phyloP scores from a whole-genome alignment of 2,888 invertebrate genomes.

The Nudaria mundana region DNA sequence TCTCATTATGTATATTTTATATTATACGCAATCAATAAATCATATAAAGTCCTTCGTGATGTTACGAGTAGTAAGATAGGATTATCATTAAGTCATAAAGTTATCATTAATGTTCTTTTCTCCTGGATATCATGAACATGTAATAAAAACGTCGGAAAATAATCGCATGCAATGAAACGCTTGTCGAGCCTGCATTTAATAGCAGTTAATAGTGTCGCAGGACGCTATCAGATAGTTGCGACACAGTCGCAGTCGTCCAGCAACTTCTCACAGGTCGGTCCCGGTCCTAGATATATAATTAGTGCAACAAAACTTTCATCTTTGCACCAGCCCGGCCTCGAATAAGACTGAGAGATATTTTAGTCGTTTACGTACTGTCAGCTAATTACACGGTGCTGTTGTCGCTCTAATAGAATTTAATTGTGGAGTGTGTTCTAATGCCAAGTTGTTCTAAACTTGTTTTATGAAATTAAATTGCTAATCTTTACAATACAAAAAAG shows the following conservation, averaged over 20 bases:
- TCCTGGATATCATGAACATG: slow-evolving; percentile 36
- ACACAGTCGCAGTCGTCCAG: slow-evolving; percentile 29
- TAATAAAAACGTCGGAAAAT: slow-evolving; percentile 54
- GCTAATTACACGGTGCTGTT: slow-evolving; percentile 66
- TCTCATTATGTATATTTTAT: too few species aligned
- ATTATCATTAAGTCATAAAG: too few species aligned
- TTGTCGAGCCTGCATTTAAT: slow-evolving; percentile 50
- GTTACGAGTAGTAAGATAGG: too few species aligned
- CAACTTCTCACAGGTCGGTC: slow-evolving; percentile 21
- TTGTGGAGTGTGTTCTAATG: slow-evolving; percentile 49
- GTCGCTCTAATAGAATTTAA: slow-evolving; percentile 75
- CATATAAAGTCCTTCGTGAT: too few species aligned
- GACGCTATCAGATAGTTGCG: slow-evolving; percentile 52
- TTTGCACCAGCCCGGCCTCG: slow-evolving; percentile 38
- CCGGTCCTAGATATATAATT: slow-evolving; percentile 54
- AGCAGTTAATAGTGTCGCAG: slow-evolving; percentile 55
- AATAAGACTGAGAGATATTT: slow-evolving; percentile 73
- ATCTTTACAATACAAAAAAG: slow-evolving; percentile 3
- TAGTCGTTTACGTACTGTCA: slow-evolving; percentile 60
- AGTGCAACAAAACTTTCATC: slow-evolving; percentile 69
- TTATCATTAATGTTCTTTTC: too few species aligned
- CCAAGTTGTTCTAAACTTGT: slow-evolving; percentile 43
- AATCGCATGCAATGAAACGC: slow-evolving; percentile 63
- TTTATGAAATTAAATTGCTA: slow-evolving; percentile 24
- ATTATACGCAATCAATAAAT: too few species aligned